Percentiles rank a stretch among this genome's conserved stretches.
Evolutionary conservation across 2,797 vertebrate species (phyloP).

Genomic region (Manis crassicaudata): DNA sequence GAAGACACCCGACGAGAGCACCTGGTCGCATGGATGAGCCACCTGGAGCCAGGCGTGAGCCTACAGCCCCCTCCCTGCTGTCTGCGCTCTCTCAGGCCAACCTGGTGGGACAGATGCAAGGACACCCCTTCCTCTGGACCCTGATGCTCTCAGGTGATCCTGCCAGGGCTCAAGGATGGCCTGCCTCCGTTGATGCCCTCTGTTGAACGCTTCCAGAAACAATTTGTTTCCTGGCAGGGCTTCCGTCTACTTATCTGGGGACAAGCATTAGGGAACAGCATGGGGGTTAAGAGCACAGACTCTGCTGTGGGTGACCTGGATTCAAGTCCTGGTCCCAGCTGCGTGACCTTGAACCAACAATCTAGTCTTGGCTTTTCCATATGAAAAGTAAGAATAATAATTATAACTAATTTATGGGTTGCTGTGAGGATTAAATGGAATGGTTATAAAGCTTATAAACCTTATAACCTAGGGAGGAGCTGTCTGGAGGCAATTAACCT

Average conservation of each 20-base stretch:
- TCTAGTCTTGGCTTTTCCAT: neutral
- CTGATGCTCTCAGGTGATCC: neutral
- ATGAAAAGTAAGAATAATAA: neutral
- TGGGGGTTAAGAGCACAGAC: neutral
- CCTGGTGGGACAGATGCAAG: neutral
- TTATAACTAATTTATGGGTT: neutral
- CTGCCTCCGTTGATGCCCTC: neutral
- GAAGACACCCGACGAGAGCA: neutral
- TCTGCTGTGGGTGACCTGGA: neutral
- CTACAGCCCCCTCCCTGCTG: neutral
- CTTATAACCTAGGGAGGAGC: too few relatives aligned
- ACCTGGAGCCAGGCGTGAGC: neutral
- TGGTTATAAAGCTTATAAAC: too few relatives aligned
- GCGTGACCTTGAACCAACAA: neutral
- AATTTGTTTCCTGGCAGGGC: neutral
- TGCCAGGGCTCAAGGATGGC: neutral
- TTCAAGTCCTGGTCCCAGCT: neutral
- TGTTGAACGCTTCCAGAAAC: neutral
- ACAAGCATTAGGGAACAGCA: neutral
- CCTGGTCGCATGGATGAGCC: neutral
- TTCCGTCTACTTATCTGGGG: neutral
- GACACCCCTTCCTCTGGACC: rapidly evolving
- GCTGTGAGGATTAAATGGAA: neutral
- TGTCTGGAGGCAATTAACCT: neutral
- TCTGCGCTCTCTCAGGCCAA: neutral